Percentiles rank a stretch among this genome's conserved stretches.
These are phyloP conservation scores for Pinna nobilis DNA, from an alignment of 1,140 invertebrate genomes.

Conservation along the genomic window DNA sequence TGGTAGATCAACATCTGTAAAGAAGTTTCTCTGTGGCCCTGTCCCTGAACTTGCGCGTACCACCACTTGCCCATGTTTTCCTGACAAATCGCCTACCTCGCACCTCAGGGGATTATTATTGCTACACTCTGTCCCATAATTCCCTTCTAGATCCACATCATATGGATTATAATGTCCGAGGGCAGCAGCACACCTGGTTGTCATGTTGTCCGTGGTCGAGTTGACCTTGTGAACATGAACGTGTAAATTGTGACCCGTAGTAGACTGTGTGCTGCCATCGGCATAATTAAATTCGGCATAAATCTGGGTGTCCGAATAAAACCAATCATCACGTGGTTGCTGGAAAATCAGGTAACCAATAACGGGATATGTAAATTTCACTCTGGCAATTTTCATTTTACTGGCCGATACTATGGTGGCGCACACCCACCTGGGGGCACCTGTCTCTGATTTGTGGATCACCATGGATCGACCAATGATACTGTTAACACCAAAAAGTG, in stretches of 20 bases:
- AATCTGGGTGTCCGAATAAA: conserved; percentile 87
- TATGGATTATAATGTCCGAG: conserved; percentile 89
- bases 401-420: conserved; percentile 72
- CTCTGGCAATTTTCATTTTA: conserved; percentile 72
- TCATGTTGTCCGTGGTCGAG: conserved; percentile 80
- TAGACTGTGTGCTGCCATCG: conserved; percentile 87
- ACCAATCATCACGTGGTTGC: conserved; percentile 84
- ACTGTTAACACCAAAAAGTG: conserved; percentile 87
- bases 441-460: conserved; percentile 80
- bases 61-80: conserved; percentile 81
- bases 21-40: conserved; percentile 84
- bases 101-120: conserved; percentile 73
- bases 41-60: conserved; percentile 83
- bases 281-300: conserved; percentile 85
- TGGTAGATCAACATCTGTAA: conserved; percentile 85
- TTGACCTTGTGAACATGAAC: conserved; percentile 80
- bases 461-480: conserved; percentile 90
- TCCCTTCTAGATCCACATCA: conserved; percentile 75
- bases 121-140: conserved; percentile 66
- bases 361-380: conserved; percentile 84
- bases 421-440: conserved; percentile 77
- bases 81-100: conserved; percentile 77
- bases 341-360: conserved; percentile 90
- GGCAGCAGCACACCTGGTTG: conserved; percentile 79
- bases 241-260: conserved; percentile 83